Percentiles rank a stretch among this genome's conserved stretches.
Evolutionary conservation across 2,113 vertebrate species (phyloP).

Genomic region (Myiagra hebetior): DNA sequence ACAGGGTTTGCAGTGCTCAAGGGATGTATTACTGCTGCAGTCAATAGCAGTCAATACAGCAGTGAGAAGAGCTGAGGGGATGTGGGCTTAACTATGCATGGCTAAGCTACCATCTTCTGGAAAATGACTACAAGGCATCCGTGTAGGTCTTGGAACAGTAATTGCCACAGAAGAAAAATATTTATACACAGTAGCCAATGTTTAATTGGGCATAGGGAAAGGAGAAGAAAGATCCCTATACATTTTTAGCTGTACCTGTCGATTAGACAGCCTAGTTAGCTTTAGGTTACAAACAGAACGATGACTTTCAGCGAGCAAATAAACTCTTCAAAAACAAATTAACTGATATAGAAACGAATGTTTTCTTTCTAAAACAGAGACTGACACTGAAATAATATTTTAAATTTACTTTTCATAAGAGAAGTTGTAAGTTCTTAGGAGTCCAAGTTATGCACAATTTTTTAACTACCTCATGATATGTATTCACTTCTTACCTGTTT

Average conservation of each 20-base stretch:
- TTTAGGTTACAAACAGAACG: background rate
- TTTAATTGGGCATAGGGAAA: background rate
- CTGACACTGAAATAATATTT: background rate
- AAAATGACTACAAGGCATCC: background rate
- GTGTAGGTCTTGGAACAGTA: background rate
- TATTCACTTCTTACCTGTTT: background rate
- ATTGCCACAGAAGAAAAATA: background rate
- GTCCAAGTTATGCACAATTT: background rate
- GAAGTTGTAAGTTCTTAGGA: background rate
- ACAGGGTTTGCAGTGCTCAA: background rate
- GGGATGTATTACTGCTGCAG: background rate
- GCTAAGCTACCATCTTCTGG: background rate
- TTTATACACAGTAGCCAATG: background rate
- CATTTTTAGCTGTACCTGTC: background rate
- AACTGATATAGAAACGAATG: background rate
- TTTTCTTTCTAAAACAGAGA: background rate
- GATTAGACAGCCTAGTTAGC: background rate
- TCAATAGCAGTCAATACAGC: background rate
- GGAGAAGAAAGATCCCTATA: background rate
- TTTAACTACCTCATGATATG: background rate
- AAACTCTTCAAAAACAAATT: background rate
- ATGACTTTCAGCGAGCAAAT: background rate
- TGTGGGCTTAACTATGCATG: fast-evolving
- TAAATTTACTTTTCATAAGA: background rate
- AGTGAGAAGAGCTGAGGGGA: background rate